A percentile compares a stretch with the other conserved stretches of the same genome.
These are phyloP conservation scores for Semnopithecus entellus DNA, from an alignment of 2,113 vertebrate genomes.

Conservation along the genomic window DNA sequence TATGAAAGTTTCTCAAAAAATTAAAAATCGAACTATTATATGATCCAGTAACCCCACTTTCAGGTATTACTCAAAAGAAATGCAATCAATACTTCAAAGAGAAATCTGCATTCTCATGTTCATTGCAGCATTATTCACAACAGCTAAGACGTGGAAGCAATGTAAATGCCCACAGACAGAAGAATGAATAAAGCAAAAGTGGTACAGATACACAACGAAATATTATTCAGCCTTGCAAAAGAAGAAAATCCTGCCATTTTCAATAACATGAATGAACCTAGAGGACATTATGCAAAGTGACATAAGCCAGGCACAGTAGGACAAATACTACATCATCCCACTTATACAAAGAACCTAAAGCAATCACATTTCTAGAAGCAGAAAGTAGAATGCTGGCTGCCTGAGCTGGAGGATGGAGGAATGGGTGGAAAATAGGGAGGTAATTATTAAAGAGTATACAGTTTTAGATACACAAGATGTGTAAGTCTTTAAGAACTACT, in stretches of 20 bases:
- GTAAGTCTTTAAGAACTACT: background rate
- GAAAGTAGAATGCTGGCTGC: background rate
- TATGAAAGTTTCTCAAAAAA: background rate
- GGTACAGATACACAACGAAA: background rate
- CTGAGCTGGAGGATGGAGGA: background rate
- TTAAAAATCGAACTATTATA: background rate
- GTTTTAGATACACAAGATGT: background rate
- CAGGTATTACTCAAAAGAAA: background rate
- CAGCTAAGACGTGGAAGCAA: accelerated
- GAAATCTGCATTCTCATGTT: background rate
- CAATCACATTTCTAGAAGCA: background rate
- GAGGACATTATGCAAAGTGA: background rate
- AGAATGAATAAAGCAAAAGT: background rate
- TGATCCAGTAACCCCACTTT: too few relatives aligned
- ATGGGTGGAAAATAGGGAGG: background rate
- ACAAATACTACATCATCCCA: background rate
- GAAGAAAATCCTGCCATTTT: background rate
- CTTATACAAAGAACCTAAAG: background rate
- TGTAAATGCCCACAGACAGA: accelerated
- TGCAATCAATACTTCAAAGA: background rate
- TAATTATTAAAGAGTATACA: background rate
- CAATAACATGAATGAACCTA: background rate
- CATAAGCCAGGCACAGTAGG: background rate
- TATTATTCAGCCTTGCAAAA: background rate
- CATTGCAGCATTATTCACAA: background rate